These are phyloP conservation scores for Polietes domitor DNA, from an alignment of 2,888 invertebrate species.

Conservation along the genomic window DNA sequence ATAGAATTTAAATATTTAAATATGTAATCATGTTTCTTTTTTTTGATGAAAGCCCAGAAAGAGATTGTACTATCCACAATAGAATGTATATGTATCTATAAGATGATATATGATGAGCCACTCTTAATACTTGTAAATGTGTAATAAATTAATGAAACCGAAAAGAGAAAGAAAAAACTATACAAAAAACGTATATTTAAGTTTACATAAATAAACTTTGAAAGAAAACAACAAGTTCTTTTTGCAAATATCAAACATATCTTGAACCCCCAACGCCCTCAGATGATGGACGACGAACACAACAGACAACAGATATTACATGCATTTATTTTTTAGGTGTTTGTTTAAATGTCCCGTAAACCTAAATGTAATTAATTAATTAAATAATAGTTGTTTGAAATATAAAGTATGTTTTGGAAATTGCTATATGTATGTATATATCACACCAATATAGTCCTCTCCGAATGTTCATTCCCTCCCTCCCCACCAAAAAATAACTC, in stretches of 20 bases:
- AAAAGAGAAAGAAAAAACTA: slow-evolving; percentile 13
- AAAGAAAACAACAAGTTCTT: neutral
- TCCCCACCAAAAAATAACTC: neutral
- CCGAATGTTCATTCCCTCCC: neutral
- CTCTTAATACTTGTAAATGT: slow-evolving; percentile 54
- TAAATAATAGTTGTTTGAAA: neutral
- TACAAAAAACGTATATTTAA: slow-evolving; percentile 1
- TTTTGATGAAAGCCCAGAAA: slow-evolving; percentile 26
- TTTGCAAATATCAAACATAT: neutral
- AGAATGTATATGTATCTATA: slow-evolving; percentile 4
- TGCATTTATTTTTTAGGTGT: slow-evolving; percentile 8
- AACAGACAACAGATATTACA: neutral
- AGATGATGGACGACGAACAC: neutral
- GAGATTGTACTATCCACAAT: slow-evolving; percentile 4
- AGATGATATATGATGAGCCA: slow-evolving; percentile 38
- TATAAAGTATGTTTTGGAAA: neutral
- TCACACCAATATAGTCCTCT: neutral
- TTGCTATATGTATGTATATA: slow-evolving; percentile 9
- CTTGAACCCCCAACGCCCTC: neutral
- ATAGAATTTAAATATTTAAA: slow-evolving; percentile 5
- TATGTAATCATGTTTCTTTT: slow-evolving; percentile 30
- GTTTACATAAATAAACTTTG: neutral
- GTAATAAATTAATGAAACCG: slow-evolving; percentile 30
- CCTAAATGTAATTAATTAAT: neutral
- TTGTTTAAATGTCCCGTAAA: neutral